phyloP scores from a whole-genome alignment of 2,113 vertebrate species.

The Turdus rufiventris region DNA sequence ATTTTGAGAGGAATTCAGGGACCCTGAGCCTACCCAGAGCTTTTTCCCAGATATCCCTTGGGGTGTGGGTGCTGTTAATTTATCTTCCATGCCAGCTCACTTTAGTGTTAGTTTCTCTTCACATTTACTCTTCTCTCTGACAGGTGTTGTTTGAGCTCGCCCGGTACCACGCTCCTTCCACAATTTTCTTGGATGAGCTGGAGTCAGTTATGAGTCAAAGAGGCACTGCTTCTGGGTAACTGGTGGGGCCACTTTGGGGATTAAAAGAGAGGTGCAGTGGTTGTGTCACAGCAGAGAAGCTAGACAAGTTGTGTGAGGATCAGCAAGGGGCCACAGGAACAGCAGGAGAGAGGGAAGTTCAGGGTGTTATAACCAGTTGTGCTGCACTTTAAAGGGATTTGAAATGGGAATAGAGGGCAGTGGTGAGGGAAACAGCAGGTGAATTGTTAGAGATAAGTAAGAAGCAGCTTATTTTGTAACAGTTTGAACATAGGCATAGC shows the following conservation, averaged over 20 bases:
- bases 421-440: not conserved
- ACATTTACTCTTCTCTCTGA: not conserved
- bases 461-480: not conserved
- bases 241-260: not conserved
- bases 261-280: not conserved
- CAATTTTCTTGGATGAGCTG: slow-evolving; percentile 96
- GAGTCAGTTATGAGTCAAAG: slow-evolving; percentile 97
- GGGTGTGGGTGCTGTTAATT: not conserved
- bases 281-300: not conserved
- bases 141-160: slow-evolving; percentile 96
- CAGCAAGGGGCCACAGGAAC: not conserved
- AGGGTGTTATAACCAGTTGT: not conserved
- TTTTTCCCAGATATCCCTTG: not conserved
- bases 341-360: not conserved
- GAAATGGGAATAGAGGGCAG: not conserved
- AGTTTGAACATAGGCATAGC: not conserved
- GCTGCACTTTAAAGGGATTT: not conserved
- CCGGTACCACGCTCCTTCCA: slow-evolving; percentile 93
- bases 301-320: not conserved
- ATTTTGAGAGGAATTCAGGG: slow-evolving; percentile 28
- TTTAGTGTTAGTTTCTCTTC: not conserved
- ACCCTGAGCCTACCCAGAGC: slow-evolving; percentile 1
- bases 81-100: not conserved
- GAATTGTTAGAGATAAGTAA: not conserved
- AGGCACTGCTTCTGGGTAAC: slow-evolving; percentile 82